Base-by-base conservation (phyloP, 1,140 invertebrate genomes). In the Drosophila kepulauana region DNA sequence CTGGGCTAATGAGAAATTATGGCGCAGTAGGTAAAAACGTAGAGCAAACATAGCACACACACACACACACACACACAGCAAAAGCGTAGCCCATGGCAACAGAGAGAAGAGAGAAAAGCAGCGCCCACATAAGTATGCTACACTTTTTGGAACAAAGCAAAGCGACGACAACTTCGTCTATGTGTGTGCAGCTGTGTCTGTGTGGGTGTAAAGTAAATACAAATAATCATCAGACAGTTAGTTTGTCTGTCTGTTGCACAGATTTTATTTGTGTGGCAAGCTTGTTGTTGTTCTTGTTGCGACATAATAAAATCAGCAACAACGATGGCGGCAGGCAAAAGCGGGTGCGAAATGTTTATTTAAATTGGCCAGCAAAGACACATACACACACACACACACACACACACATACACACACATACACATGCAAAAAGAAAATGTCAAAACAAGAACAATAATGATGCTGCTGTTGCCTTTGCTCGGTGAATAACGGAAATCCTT, bases 221-320 rank as follows among this genome's bases (percentile, higher is more conserved):
- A 88, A 88, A 88, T 89, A 88, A 89, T 88, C 84, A 88, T 80
- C 84, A 87, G 84, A 88, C 84, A 84, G 84, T 84, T 69, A 79
- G 80, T 88, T 78, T 82, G 52, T 59, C 70, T 56, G 58, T 79
- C 76, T 80, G 76, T 73, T 78, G 80, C 84, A 82, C 85, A 88
- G 84, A 87, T 87, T 87, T 88, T 81, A 73, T 87, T 88, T 80
- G 67, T 84, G 49, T 69, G 64, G 49, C 61, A 65, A 16, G 16
- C 57, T 49, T 38, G 35, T 54, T 76, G 28, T 30, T 69, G 30
- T 30, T n/a, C n/a, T n/a, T 71, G 77, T 62, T 80, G 82, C 20
- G 80, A 75, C 85, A 84, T 82, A 82, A 86, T 86, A 88, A 88
- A 86, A 86, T 88, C 84, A 87, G 82, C 35, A 73, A 48, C 63